A percentile compares a stretch with the other conserved stretches of the same genome.
Evolutionary conservation across 1,140 invertebrate species (phyloP).

Genomic region (Hyles vespertilio): DNA sequence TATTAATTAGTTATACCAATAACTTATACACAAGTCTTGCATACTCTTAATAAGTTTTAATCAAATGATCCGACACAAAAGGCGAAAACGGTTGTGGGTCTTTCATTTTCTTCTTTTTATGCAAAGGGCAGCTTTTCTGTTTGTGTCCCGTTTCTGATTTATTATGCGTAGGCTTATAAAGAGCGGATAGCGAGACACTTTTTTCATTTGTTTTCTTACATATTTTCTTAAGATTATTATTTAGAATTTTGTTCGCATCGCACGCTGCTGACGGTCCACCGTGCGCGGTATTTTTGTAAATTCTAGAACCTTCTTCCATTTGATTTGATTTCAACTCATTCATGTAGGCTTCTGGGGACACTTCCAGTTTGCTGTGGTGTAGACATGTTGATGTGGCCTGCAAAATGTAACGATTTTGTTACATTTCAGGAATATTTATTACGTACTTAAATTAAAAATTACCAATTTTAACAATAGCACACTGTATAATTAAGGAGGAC

Average conservation of each 20-base stretch:
- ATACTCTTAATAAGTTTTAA: constrained; percentile 59
- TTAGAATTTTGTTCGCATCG: constrained; percentile 15
- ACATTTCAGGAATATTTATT: no score
- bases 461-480: no score
- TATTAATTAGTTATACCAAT: no score
- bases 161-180: constrained; percentile 58
- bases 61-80: constrained; percentile 62
- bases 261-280: constrained; percentile 19
- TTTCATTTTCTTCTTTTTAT: constrained; percentile 61
- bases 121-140: constrained; percentile 55
- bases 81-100: constrained; percentile 37
- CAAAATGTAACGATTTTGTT: constrained; percentile 5
- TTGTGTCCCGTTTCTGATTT: constrained; percentile 56
- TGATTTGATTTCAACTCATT: constrained; percentile 21
- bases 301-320: constrained; percentile 23
- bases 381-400: constrained; percentile 63
- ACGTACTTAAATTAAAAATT: no score
- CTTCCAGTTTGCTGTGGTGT: constrained; percentile 60
- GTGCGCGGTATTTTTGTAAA: constrained; percentile 18
- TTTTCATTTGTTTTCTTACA: constrained; percentile 46
- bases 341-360: constrained; percentile 28
- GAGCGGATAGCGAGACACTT: constrained; percentile 46
- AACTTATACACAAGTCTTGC: no score
- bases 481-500: no score
- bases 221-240: constrained; percentile 26